Evolutionary conservation across 2,797 vertebrate genomes (phyloP).

Genomic region (Chelon auratus): DNA sequence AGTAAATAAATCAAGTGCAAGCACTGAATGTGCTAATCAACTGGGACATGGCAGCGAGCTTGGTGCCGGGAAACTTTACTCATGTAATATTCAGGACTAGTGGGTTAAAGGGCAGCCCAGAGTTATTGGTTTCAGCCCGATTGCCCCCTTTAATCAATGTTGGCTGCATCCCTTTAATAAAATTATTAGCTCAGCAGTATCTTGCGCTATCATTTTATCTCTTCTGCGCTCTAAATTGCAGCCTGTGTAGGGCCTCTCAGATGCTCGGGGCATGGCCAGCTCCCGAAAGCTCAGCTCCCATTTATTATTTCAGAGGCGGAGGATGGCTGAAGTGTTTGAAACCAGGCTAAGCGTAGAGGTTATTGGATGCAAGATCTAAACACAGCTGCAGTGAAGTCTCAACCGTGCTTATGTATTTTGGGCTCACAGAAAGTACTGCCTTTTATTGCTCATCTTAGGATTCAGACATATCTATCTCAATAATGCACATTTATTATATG

Average conservation of each 20-base stretch:
- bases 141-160: slow-evolving; percentile 90
- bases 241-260: slow-evolving; percentile 80
- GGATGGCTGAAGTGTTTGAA: slow-evolving; percentile 82
- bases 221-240: slow-evolving; percentile 82
- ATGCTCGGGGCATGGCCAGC: slow-evolving; percentile 82
- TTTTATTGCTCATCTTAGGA: slow-evolving; percentile 56
- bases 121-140: slow-evolving; percentile 89
- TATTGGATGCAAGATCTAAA: slow-evolving; percentile 84
- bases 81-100: slow-evolving; percentile 89
- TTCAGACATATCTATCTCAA: slow-evolving; percentile 54
- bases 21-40: slow-evolving; percentile 87
- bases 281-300: slow-evolving; percentile 82
- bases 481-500: slow-evolving; percentile 50
- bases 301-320: slow-evolving; percentile 84
- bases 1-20: slow-evolving; percentile 89
- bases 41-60: slow-evolving; percentile 79
- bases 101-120: slow-evolving; percentile 88
- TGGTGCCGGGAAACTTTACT: slow-evolving; percentile 88
- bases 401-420: slow-evolving; percentile 78
- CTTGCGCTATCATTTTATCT: slow-evolving; percentile 86
- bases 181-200: slow-evolving; percentile 91
- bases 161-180: slow-evolving; percentile 90
- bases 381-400: slow-evolving; percentile 80
- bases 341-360: slow-evolving; percentile 77
- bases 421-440: slow-evolving; percentile 63